These are phyloP conservation scores for Clepsis dumicolana DNA, from an alignment of 2,888 invertebrate genomes.

Conservation along the genomic window DNA sequence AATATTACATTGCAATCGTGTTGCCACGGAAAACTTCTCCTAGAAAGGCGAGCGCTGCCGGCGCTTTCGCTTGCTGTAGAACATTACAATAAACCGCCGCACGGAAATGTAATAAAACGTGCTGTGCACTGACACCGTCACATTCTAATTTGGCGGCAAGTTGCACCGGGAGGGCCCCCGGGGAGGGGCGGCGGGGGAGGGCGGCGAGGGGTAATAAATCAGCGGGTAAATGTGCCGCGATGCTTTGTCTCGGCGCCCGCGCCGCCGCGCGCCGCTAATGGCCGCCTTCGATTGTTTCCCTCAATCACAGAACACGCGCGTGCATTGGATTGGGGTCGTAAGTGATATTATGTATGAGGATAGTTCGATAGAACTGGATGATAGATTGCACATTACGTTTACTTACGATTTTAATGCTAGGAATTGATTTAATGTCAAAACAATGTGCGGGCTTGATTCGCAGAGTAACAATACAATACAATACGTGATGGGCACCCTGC, in stretches of 20 bases:
- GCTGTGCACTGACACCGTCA: slow-evolving; percentile 18
- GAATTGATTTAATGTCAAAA: too few species aligned
- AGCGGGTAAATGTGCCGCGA: slow-evolving; percentile 6
- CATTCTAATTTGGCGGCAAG: slow-evolving; percentile 15
- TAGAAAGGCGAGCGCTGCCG: neutral
- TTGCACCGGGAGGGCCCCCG: slow-evolving; percentile 2
- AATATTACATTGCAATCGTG: too few species aligned
- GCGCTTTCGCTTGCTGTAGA: too few species aligned
- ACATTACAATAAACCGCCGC: slow-evolving; percentile 6
- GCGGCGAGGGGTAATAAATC: neutral
- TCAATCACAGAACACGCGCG: slow-evolving; percentile 5
- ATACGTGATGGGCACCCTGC: too few species aligned
- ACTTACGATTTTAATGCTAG: too few species aligned
- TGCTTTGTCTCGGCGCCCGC: slow-evolving; percentile 33
- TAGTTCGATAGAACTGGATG: neutral
- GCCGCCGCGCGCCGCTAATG: slow-evolving; percentile 43
- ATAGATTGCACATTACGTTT: neutral
- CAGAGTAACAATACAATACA: too few species aligned
- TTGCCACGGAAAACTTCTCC: neutral
- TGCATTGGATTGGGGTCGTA: neutral
- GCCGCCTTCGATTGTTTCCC: slow-evolving; percentile 4
- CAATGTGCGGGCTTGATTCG: too few species aligned
- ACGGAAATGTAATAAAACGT: slow-evolving; percentile 10
- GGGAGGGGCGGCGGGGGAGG: slow-evolving; percentile 1
- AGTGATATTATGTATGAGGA: neutral